Evolutionary conservation across 2,888 invertebrate species (phyloP).

Genomic region (Apocheima hispidaria): DNA sequence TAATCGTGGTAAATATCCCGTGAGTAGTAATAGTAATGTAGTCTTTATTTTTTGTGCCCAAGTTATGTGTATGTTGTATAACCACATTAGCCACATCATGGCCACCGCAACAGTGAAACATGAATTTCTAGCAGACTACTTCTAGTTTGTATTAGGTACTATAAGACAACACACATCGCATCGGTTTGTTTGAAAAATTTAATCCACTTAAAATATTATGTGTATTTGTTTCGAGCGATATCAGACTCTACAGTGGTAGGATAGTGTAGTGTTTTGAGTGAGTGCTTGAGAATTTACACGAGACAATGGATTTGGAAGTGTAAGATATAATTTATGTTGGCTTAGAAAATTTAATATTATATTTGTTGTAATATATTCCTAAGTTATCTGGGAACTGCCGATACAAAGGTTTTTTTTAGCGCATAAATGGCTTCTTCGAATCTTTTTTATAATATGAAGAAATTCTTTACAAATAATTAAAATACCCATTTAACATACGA

Average conservation of each 20-base stretch:
- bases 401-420: too few species aligned
- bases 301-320: conserved; percentile 33
- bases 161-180: conserved; percentile 19
- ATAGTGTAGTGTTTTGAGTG: conserved; percentile 13
- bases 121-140: conserved; percentile 12
- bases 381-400: too few species aligned
- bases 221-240: not conserved
- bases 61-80: too few species aligned
- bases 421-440: too few species aligned
- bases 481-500: too few species aligned
- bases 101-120: conserved; percentile 12
- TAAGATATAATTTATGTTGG: conserved; percentile 19
- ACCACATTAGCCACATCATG: not conserved
- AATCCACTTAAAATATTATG: conserved; percentile 16
- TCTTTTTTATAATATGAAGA: too few species aligned
- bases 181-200: not conserved
- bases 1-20: too few species aligned
- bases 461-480: too few species aligned
- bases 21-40: too few species aligned
- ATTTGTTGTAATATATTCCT: too few species aligned
- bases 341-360: not conserved
- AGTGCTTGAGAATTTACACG: not conserved
- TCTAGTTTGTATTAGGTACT: conserved; percentile 20
- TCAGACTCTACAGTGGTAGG: conserved; percentile 6
- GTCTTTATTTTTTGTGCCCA: too few species aligned